Percentiles rank a stretch among this genome's conserved stretches.
Conservation (phyloP, 2,113 vertebrate genomes). For the Heptranchias perlo region DNA sequence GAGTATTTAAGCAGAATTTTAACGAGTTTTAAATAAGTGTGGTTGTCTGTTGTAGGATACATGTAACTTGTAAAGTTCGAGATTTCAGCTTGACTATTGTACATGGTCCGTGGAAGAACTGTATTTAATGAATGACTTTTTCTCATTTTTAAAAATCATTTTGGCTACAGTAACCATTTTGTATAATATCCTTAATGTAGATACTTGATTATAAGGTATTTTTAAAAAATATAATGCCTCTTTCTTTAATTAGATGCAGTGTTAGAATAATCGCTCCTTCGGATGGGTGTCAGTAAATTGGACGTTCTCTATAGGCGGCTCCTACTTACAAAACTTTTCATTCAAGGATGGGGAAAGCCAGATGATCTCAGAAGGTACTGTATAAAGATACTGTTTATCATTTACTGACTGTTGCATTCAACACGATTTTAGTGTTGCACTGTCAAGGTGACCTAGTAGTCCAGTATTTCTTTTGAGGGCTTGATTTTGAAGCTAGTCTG, state of each 20-base stretch:
- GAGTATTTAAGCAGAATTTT: not conserved
- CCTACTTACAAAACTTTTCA: slow-evolving; percentile 93
- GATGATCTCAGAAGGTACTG: slow-evolving; percentile 88
- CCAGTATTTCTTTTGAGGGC: not conserved
- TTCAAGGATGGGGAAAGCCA: slow-evolving; percentile 94
- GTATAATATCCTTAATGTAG: not conserved
- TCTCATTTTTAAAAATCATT: not conserved
- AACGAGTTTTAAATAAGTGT: not conserved
- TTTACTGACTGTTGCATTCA: not conserved
- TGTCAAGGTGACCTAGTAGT: not conserved
- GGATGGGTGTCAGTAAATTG: slow-evolving; percentile 88
- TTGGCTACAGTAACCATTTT: not conserved
- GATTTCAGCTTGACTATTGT: not conserved
- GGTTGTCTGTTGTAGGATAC: not conserved
- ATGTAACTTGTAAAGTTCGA: not conserved
- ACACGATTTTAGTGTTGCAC: not conserved
- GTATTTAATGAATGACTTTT: not conserved
- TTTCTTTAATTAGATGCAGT: slow-evolving; percentile 55
- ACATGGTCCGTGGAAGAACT: not conserved
- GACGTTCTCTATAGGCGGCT: slow-evolving; percentile 89
- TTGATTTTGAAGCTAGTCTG: not conserved
- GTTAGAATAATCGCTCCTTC: slow-evolving; percentile 51
- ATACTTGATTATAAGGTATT: not conserved
- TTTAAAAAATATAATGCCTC: slow-evolving; percentile 19
- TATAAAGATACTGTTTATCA: slow-evolving; percentile 55